Percentiles rank a stretch among this genome's conserved stretches.
Conservation (phyloP, 2,113 vertebrate species). For the Parotia lawesii region DNA sequence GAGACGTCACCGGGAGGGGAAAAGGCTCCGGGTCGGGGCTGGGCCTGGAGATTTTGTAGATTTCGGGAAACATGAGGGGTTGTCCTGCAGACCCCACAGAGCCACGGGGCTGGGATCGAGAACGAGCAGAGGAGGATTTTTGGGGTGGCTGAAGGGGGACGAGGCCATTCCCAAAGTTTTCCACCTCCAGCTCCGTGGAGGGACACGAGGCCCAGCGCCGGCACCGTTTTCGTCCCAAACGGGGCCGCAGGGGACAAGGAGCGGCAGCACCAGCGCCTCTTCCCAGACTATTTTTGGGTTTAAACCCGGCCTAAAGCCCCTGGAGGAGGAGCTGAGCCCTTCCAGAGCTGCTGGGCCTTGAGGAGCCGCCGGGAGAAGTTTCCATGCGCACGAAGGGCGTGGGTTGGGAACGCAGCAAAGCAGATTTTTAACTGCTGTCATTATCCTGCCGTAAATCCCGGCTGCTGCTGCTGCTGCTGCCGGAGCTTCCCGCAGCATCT, state of each 20-base stretch:
- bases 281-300: not conserved
- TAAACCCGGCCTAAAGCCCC: not conserved
- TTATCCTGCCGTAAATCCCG: not conserved
- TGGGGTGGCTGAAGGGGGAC: not conserved
- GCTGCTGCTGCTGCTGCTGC: not conserved
- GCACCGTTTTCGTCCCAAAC: fast-evolving
- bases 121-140: not conserved
- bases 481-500: not conserved
- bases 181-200: not conserved
- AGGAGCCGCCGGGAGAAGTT: not conserved
- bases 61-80: not conserved
- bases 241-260: fast-evolving
- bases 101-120: fast-evolving
- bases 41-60: not conserved
- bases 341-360: not conserved
- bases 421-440: not conserved
- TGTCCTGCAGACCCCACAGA: not conserved
- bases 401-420: not conserved
- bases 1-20: not conserved
- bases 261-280: fast-evolving
- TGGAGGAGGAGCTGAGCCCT: not conserved
- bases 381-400: not conserved
- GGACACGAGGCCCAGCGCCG: fast-evolving
- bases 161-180: not conserved
- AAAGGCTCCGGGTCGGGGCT: not conserved